phyloP scores from a whole-genome alignment of 2,113 vertebrate species.

The Ancistrus triradiatus region DNA sequence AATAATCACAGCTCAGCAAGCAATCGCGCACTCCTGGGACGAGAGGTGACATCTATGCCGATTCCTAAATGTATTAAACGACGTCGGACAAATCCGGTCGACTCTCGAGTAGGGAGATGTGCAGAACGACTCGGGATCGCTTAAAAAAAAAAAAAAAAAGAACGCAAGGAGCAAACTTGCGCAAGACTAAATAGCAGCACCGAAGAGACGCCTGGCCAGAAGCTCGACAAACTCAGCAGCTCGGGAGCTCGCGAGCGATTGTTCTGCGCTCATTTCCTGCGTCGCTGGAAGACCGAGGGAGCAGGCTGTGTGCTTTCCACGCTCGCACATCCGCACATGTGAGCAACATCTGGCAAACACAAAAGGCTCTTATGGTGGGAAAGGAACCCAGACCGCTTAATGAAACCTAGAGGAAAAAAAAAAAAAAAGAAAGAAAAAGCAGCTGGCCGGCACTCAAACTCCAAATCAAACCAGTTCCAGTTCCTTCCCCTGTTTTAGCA shows the following conservation, averaged over 20 bases:
- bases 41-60: background rate
- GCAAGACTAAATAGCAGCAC: too few species aligned
- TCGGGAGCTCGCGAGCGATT: background rate
- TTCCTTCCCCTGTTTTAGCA: too few species aligned
- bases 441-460: background rate
- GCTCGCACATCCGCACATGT: constrained; percentile 33
- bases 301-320: background rate
- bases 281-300: background rate
- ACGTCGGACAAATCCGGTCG: background rate
- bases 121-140: background rate
- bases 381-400: constrained; percentile 16
- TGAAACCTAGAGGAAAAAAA: background rate
- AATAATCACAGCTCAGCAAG: background rate
- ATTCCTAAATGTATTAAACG: too few species aligned
- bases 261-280: background rate
- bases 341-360: constrained; percentile 78
- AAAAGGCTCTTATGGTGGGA: constrained; percentile 34
- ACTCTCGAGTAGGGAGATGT: background rate
- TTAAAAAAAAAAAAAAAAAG: background rate
- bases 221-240: background rate
- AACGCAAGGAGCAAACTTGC: background rate
- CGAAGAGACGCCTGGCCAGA: background rate
- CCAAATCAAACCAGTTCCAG: too few species aligned
- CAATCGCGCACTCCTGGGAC: background rate
- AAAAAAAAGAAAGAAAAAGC: background rate